A percentile compares a stretch with the other conserved stretches of the same genome.
Conservation (phyloP, 2,888 invertebrate genomes). For the Crioceris asparagi region DNA sequence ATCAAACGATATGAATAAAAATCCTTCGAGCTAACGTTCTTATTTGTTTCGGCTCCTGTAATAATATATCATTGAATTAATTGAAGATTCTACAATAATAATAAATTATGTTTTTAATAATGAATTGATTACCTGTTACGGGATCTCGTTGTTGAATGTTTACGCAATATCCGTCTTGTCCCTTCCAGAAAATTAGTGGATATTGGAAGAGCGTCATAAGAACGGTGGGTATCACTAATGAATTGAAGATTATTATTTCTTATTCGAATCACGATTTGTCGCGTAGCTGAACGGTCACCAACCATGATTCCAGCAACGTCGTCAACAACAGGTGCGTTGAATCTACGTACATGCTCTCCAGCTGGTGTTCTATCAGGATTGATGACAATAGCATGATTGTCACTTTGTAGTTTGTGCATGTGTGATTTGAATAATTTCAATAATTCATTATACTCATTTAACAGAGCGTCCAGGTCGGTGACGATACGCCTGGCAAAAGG, state of each 20-base stretch:
- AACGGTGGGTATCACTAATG: constrained; percentile 2
- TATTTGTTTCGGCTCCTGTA: constrained; percentile 7
- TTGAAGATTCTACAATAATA: constrained; percentile 1
- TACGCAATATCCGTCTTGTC: constrained; percentile 18
- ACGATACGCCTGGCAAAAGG: constrained; percentile 22
- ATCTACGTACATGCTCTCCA: constrained; percentile 26
- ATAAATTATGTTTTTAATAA: constrained; percentile 1
- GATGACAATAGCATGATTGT: constrained; percentile 7
- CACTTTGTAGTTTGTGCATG: constrained; percentile 26
- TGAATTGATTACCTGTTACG: constrained; percentile 4
- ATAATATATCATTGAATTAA: background rate
- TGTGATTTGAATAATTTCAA: too few species aligned
- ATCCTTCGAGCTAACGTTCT: constrained; percentile 22
- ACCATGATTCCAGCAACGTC: constrained; percentile 32
- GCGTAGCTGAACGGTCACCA: constrained; percentile 19
- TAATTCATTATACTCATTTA: constrained; percentile 25
- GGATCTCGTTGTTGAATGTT: constrained; percentile 18
- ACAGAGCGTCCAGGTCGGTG: constrained; percentile 12
- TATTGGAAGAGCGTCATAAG: too few species aligned
- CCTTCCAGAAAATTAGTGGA: constrained; percentile 10
- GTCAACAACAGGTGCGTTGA: constrained; percentile 31
- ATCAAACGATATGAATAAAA: too few species aligned
- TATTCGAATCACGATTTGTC: too few species aligned
- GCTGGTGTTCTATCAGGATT: too few species aligned
- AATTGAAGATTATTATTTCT: constrained; percentile 2